Evolutionary conservation across 2,797 vertebrate species (phyloP).

Genomic region (Epinephelus coioides): DNA sequence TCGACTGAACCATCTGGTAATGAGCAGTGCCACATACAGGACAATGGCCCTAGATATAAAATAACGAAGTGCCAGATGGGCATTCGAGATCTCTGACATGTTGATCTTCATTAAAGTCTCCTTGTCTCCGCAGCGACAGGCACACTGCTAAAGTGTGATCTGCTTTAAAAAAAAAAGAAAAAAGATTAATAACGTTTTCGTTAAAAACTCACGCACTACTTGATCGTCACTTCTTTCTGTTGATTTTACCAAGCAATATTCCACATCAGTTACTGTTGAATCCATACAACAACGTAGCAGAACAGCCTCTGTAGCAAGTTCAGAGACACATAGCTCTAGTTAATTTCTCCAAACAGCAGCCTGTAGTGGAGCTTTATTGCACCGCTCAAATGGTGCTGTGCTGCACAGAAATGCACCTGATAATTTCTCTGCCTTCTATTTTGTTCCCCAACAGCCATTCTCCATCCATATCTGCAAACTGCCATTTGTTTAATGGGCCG

Average conservation of each 20-base stretch:
- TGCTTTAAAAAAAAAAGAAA: slow-evolving; percentile 32
- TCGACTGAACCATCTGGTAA: slow-evolving; percentile 68
- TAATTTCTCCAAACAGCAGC: slow-evolving; percentile 57
- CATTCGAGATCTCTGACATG: slow-evolving; percentile 64
- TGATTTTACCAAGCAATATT: slow-evolving; percentile 17
- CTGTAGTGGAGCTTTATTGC: slow-evolving; percentile 60
- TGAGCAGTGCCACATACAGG: slow-evolving; percentile 64
- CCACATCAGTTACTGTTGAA: not conserved
- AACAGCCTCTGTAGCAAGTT: slow-evolving; percentile 6
- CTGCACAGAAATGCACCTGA: slow-evolving; percentile 54
- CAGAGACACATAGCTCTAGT: slow-evolving; percentile 39
- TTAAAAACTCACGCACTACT: slow-evolving; percentile 54
- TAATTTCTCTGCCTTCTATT: slow-evolving; percentile 53
- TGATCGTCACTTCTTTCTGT: slow-evolving; percentile 36
- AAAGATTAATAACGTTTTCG: slow-evolving; percentile 55
- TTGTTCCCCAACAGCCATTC: slow-evolving; percentile 52
- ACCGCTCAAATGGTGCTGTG: slow-evolving; percentile 18
- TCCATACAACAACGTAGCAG: not conserved
- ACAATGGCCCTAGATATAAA: slow-evolving; percentile 66
- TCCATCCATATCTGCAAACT: slow-evolving; percentile 66
- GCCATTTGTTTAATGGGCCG: slow-evolving; percentile 78
- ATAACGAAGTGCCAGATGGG: slow-evolving; percentile 68
- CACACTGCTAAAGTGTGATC: slow-evolving; percentile 58
- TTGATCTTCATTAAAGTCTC: slow-evolving; percentile 77
- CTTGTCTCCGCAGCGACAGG: slow-evolving; percentile 55